Evolutionary conservation across 2,113 vertebrate genomes (phyloP).

Genomic region (Oreochromis tanganicae): DNA sequence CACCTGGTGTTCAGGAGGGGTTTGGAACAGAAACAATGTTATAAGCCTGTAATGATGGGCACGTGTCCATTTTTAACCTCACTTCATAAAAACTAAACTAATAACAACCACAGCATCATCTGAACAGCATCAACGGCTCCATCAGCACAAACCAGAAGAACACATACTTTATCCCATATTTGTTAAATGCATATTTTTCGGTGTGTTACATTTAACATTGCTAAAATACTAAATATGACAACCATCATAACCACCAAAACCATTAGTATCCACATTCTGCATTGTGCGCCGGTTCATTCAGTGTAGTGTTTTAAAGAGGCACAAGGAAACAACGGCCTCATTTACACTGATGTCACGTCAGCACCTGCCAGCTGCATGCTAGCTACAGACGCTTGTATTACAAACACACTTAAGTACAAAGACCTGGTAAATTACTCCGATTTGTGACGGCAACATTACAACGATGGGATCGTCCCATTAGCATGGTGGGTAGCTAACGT

Average conservation of each 20-base stretch:
- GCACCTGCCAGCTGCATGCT: not conserved
- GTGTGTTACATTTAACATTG: not conserved
- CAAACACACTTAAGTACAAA: not conserved
- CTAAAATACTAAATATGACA: not conserved
- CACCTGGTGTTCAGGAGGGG: not conserved
- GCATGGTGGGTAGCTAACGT: not conserved
- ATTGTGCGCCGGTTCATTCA: not conserved
- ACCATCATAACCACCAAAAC: not conserved
- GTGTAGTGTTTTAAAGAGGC: not conserved
- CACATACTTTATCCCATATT: not conserved
- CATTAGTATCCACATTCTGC: not conserved
- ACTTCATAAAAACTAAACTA: not conserved
- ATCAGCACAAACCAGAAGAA: not conserved
- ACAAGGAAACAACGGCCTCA: not conserved
- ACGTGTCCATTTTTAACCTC: rapidly evolving
- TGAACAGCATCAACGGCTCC: rapidly evolving
- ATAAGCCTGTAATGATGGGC: not conserved
- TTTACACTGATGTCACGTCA: not conserved
- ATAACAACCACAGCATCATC: not conserved
- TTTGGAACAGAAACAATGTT: not conserved
- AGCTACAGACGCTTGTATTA: not conserved
- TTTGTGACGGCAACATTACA: not conserved
- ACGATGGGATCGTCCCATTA: not conserved
- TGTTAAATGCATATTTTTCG: not conserved
- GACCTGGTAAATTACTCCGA: not conserved